A percentile compares a stretch with the other conserved stretches of the same genome.
Conservation (phyloP, 2,113 vertebrate species). For the Perca flavescens region DNA sequence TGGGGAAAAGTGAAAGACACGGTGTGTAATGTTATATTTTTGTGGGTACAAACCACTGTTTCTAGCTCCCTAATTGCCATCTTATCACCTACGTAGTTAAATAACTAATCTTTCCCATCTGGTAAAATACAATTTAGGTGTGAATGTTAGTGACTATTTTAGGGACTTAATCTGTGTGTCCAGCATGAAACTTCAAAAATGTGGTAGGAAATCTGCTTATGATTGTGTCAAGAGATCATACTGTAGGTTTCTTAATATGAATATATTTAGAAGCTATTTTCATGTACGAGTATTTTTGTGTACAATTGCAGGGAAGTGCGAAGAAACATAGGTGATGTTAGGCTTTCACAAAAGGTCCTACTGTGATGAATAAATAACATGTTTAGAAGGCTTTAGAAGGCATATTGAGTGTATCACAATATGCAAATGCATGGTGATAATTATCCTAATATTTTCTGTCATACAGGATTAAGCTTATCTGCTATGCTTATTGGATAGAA, state of each 20-base stretch:
- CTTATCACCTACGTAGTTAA: background rate
- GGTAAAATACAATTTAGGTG: background rate
- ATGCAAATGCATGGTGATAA: constrained; percentile 2
- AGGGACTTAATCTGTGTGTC: background rate
- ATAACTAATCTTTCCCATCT: background rate
- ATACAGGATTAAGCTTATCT: constrained; percentile 2
- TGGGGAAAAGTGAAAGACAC: constrained; percentile 13
- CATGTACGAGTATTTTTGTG: too few relatives aligned
- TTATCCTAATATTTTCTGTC: background rate
- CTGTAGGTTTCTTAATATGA: background rate
- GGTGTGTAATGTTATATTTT: constrained; percentile 8
- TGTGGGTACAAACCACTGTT: background rate
- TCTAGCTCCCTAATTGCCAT: background rate
- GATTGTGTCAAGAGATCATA: constrained; percentile 14
- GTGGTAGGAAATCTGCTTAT: background rate
- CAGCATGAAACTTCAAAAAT: background rate
- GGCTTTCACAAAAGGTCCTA: background rate
- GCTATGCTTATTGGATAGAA: constrained; percentile 7
- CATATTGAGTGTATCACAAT: background rate
- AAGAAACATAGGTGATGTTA: background rate
- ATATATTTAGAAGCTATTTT: constrained; percentile 6
- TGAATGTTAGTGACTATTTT: background rate
- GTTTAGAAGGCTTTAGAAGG: background rate
- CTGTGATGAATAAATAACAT: constrained; percentile 9
- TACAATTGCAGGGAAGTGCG: background rate